Percentiles rank a stretch among this genome's conserved stretches.
phyloP scores from a whole-genome alignment of 2,113 vertebrate species.

The Syngnathus scovelli region DNA sequence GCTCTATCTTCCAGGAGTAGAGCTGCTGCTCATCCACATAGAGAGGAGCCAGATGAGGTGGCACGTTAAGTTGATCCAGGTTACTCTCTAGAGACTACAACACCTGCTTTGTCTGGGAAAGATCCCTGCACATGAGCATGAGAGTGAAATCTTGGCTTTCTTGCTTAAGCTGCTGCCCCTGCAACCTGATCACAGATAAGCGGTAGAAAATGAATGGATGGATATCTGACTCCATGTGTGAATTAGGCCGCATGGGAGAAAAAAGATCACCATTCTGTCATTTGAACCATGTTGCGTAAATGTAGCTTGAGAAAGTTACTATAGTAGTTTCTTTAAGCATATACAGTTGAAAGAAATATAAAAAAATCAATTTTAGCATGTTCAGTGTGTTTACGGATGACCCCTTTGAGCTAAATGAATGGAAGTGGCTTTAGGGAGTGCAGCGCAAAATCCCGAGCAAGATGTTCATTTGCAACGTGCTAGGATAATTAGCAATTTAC shows the following conservation, averaged over 20 bases:
- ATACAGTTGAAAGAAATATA: constrained; percentile 43
- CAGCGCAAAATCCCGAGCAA: constrained; percentile 65
- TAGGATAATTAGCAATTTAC: constrained; percentile 69
- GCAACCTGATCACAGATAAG: background rate
- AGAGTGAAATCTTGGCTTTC: background rate
- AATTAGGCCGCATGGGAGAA: background rate
- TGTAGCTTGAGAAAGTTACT: background rate
- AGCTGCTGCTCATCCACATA: no score
- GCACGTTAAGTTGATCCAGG: no score
- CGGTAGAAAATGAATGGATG: background rate
- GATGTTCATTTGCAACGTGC: constrained; percentile 65
- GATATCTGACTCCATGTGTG: background rate
- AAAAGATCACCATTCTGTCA: background rate
- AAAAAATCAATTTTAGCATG: constrained; percentile 33
- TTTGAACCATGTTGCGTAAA: background rate
- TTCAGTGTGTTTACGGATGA: constrained; percentile 70
- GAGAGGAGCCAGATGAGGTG: no score
- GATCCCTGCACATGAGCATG: no score
- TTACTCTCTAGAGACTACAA: no score
- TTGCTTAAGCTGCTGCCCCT: background rate
- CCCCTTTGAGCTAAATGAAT: constrained; percentile 71
- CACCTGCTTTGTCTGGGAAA: no score
- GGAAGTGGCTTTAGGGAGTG: constrained; percentile 67
- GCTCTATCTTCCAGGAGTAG: no score
- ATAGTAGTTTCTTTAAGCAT: constrained; percentile 42